Percentiles rank a stretch among this genome's conserved stretches.
These are phyloP conservation scores for Psittacus erithacus DNA, from an alignment of 2,113 vertebrate genomes.

Conservation along the genomic window DNA sequence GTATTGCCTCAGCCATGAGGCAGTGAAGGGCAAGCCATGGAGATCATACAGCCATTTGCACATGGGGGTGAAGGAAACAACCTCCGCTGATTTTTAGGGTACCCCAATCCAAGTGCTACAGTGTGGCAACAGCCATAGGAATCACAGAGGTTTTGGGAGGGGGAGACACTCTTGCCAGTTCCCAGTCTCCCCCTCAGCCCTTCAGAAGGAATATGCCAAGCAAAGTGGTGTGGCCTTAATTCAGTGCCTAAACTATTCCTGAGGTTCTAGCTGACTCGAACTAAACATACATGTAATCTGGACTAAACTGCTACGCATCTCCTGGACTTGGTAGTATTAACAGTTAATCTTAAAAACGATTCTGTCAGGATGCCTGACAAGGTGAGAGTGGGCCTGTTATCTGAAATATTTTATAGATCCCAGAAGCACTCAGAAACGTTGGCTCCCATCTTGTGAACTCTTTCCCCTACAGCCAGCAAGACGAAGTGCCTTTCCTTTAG, in stretches of 20 bases:
- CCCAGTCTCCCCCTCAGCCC: not conserved
- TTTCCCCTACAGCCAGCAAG: not conserved
- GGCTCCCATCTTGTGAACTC: not conserved
- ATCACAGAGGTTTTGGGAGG: not conserved
- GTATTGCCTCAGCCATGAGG: not conserved
- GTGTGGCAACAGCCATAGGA: not conserved
- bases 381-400: not conserved
- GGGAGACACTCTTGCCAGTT: not conserved
- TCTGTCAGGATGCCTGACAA: not conserved
- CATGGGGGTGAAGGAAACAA: not conserved
- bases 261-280: not conserved
- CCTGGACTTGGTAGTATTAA: accelerated
- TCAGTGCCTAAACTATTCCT: not conserved
- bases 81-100: not conserved
- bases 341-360: not conserved
- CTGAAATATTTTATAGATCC: not conserved
- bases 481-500: accelerated
- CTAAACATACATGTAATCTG: accelerated
- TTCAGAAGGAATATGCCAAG: not conserved
- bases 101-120: not conserved
- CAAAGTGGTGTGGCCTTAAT: not conserved
- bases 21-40: not conserved
- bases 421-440: accelerated
- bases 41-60: not conserved
- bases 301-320: not conserved